phyloP scores from a whole-genome alignment of 2,113 vertebrate genomes.

The Odontesthes bonariensis region DNA sequence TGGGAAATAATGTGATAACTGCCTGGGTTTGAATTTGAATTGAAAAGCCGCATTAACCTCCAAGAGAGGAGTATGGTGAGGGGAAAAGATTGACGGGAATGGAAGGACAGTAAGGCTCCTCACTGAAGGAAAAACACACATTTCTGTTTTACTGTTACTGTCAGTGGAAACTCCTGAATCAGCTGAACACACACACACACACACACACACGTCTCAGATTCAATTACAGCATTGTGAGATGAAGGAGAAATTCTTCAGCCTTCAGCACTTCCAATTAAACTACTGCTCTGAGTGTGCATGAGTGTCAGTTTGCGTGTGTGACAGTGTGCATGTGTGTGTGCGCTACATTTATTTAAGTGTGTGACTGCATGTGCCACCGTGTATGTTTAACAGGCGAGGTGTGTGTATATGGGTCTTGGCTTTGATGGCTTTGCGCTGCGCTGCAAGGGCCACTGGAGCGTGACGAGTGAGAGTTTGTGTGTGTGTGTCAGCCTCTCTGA shows the following conservation, averaged over 20 bases:
- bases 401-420: conserved; percentile 66
- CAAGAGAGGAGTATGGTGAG: conserved; percentile 46
- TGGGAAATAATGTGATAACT: conserved; percentile 53
- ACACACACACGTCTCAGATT: conserved; percentile 71
- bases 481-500: conserved; percentile 63
- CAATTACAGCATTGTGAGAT: conserved; percentile 83
- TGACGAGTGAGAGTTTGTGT: conserved; percentile 51
- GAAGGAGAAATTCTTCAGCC: conserved; percentile 82
- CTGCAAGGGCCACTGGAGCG: conserved; percentile 70
- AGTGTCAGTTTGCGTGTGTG: conserved; percentile 23
- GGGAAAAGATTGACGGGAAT: conserved; percentile 54
- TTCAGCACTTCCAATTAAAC: conserved; percentile 84
- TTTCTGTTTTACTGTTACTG: conserved; percentile 76
- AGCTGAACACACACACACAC: conserved; percentile 55
- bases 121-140: conserved; percentile 69
- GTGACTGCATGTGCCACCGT: conserved; percentile 46
- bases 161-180: conserved; percentile 79
- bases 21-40: conserved; percentile 65
- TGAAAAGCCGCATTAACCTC: conserved; percentile 63
- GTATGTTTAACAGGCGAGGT: conserved; percentile 74
- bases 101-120: conserved; percentile 57
- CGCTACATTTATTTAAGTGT: conserved; percentile 30
- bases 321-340: conserved; percentile 7
- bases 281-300: conserved; percentile 46
- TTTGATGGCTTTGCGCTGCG: conserved; percentile 73